A percentile compares a stretch with the other conserved stretches of the same genome.
Conservation (phyloP, 2,797 vertebrate genomes). For the Onychomys leucogaster region DNA sequence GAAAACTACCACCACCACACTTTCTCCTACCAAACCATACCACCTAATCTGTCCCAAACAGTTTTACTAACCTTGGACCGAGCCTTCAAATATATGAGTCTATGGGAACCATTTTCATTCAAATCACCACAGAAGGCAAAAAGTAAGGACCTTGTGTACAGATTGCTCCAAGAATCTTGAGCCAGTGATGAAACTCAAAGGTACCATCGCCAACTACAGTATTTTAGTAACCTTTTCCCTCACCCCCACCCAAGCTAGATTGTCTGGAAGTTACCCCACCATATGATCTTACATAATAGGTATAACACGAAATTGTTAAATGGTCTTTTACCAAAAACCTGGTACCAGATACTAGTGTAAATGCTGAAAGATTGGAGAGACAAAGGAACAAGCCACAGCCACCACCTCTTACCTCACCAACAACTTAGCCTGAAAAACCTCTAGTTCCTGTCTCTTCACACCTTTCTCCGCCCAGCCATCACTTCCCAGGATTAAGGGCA, state of each 20-base stretch:
- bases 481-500: too few relatives aligned
- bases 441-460: too few relatives aligned
- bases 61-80: not conserved
- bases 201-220: not conserved
- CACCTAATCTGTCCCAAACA: not conserved
- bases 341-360: too few relatives aligned
- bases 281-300: not conserved
- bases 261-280: not conserved
- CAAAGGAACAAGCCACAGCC: too few relatives aligned
- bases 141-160: not conserved
- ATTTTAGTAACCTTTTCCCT: not conserved
- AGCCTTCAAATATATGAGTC: not conserved
- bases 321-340: too few relatives aligned
- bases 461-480: too few relatives aligned
- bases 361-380: too few relatives aligned
- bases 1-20: not conserved
- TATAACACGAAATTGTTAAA: too few relatives aligned
- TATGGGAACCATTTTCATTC: not conserved
- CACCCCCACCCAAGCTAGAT: not conserved
- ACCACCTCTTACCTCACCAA: too few relatives aligned
- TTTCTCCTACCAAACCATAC: not conserved
- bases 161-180: conserved; percentile 33
- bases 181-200: not conserved
- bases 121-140: not conserved
- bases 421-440: too few relatives aligned